These are phyloP conservation scores for Periphyllus acericola DNA, from an alignment of 2,888 invertebrate species.

Conservation along the genomic window DNA sequence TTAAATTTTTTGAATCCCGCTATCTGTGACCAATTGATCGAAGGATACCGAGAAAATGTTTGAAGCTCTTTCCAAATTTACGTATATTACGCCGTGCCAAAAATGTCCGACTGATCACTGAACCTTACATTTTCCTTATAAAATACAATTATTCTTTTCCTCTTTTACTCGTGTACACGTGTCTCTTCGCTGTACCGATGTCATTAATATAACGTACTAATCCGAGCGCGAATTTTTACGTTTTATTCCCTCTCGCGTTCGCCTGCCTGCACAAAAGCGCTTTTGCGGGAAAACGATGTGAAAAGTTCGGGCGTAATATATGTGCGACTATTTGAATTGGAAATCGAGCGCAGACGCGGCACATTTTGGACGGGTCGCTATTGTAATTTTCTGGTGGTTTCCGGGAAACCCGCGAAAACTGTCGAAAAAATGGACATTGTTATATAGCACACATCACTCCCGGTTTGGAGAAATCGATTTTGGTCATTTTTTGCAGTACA, in stretches of 20 bases:
- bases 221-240: not conserved
- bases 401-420: not conserved
- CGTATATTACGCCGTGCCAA: no score
- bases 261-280: not conserved
- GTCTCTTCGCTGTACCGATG: no score
- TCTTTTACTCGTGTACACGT: not conserved
- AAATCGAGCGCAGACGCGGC: not conserved
- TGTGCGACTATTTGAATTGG: not conserved
- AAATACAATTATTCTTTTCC: not conserved
- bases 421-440: no score
- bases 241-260: not conserved
- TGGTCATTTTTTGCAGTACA: not conserved
- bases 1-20: no score
- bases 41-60: no score
- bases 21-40: no score
- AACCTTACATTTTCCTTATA: no score
- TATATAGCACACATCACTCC: not conserved
- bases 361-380: not conserved
- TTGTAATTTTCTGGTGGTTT: not conserved
- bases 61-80: no score
- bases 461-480: not conserved
- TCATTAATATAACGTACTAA: no score
- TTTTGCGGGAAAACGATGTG: not conserved
- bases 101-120: no score
- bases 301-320: not conserved